Conservation (phyloP, 2,888 invertebrate species). For the Schrankia costaestrigalis region DNA sequence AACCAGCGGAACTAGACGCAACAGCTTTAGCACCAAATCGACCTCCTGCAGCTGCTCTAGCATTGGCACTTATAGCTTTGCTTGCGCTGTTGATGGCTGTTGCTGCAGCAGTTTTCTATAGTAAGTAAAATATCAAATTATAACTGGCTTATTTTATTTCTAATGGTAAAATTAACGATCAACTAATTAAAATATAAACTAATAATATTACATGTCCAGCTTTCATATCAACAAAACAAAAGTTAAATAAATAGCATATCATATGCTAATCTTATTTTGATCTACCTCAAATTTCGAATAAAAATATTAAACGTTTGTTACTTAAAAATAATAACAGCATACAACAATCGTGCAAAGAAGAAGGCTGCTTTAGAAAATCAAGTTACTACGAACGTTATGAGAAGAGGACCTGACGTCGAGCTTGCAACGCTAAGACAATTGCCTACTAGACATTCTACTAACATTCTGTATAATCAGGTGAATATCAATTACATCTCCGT, state of each 20-base stretch:
- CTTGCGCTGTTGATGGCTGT: constrained; percentile 54
- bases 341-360: constrained; percentile 84
- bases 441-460: constrained; percentile 91
- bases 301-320: not conserved
- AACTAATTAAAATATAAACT: not conserved
- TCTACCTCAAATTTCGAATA: not conserved
- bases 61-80: constrained; percentile 82
- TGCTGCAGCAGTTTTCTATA: constrained; percentile 48
- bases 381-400: constrained; percentile 57
- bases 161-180: not conserved
- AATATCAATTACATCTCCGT: constrained; percentile 49
- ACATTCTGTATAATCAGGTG: constrained; percentile 88
- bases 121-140: too few species aligned
- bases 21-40: constrained; percentile 37
- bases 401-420: constrained; percentile 88
- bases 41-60: constrained; percentile 81
- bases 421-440: constrained; percentile 92
- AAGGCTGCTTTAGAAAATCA: constrained; percentile 82
- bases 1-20: constrained; percentile 77
- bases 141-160: not conserved
- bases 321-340: too few species aligned
- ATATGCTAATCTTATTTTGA: too few species aligned
- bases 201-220: not conserved
- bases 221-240: too few species aligned
- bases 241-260: too few species aligned